Evolutionary conservation across 2,888 invertebrate species (phyloP).

Genomic region (Chloroclysta siterata): DNA sequence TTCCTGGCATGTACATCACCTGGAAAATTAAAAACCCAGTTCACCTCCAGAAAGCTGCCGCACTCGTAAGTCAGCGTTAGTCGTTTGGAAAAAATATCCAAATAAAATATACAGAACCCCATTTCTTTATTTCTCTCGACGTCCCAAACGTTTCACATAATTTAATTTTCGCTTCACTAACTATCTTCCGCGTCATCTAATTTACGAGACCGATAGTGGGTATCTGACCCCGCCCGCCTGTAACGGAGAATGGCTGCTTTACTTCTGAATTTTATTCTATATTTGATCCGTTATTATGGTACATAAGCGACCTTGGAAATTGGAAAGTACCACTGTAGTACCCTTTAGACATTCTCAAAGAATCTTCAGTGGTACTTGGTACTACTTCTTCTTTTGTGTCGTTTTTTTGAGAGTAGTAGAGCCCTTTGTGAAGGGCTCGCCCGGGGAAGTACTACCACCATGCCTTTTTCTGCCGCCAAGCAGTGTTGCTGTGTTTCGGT

Average conservation of each 20-base stretch:
- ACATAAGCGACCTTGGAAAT: no score
- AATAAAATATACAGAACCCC: neutral
- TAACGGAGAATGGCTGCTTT: constrained; percentile 1
- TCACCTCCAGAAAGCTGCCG: neutral
- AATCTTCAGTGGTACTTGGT: no score
- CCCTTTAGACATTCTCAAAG: no score
- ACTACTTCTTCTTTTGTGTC: no score
- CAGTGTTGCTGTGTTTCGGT: no score
- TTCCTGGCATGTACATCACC: neutral
- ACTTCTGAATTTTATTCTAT: neutral
- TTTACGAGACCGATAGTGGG: constrained; percentile 32
- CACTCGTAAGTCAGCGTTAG: neutral
- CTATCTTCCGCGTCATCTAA: constrained; percentile 38
- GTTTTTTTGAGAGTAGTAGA: no score
- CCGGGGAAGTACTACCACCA: no score
- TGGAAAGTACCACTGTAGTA: no score
- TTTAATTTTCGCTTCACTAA: constrained; percentile 38
- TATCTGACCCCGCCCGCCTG: neutral
- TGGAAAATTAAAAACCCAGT: neutral
- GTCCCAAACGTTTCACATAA: constrained; percentile 26
- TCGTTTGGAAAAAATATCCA: neutral
- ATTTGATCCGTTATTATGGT: no score
- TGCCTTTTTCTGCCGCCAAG: no score
- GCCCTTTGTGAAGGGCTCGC: no score
- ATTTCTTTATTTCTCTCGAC: constrained; percentile 8